These are phyloP conservation scores for Microcebus murinus DNA, from an alignment of 2,113 vertebrate genomes.

Conservation along the genomic window DNA sequence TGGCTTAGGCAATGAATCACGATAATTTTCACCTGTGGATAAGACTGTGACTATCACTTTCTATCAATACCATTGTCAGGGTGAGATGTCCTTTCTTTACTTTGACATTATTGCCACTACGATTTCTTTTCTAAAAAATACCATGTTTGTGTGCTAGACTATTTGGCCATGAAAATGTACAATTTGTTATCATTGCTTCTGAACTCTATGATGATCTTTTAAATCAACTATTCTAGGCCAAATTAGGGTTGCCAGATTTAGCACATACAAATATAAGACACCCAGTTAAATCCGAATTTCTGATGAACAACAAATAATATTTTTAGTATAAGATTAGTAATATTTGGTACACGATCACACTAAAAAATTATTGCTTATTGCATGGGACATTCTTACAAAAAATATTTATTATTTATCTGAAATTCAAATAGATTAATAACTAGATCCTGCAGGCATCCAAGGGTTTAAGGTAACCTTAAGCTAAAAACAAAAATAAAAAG, in stretches of 20 bases:
- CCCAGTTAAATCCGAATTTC: slow-evolving; percentile 11
- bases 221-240: background rate
- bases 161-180: background rate
- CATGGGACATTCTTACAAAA: background rate
- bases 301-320: background rate
- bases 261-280: background rate
- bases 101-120: background rate
- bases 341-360: background rate
- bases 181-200: background rate
- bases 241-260: background rate
- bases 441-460: background rate
- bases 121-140: background rate
- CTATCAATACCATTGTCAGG: background rate
- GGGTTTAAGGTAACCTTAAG: background rate
- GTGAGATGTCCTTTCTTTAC: background rate
- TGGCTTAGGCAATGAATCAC: background rate
- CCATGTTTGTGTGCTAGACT: background rate
- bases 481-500: background rate
- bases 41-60: background rate
- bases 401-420: background rate
- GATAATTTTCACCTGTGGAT: background rate
- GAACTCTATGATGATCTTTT: background rate
- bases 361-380: background rate
- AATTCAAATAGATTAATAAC: background rate
- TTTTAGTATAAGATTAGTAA: background rate